A percentile compares a stretch with the other conserved stretches of the same genome.
These are phyloP conservation scores for Emydocephalus ijimae DNA, from an alignment of 2,113 vertebrate species.

Conservation along the genomic window DNA sequence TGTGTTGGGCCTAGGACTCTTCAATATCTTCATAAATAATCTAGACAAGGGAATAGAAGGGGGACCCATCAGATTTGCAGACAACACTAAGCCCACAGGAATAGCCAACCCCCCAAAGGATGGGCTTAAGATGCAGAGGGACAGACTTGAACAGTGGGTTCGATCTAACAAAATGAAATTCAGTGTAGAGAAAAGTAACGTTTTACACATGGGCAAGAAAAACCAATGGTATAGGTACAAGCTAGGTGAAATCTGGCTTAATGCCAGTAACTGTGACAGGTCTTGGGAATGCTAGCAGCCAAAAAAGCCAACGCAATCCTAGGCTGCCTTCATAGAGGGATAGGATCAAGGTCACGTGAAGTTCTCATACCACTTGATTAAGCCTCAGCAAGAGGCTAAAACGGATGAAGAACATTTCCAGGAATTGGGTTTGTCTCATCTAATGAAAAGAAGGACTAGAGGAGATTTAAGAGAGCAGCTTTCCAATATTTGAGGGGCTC, in stretches of 20 bases:
- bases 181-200: neutral
- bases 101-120: neutral
- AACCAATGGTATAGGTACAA: neutral
- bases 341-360: neutral
- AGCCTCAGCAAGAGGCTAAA: neutral
- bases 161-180: neutral
- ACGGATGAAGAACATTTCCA: neutral
- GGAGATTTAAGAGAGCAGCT: too few relatives aligned
- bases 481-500: too few relatives aligned
- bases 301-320: neutral
- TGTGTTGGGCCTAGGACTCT: neutral
- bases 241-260: neutral
- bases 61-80: neutral
- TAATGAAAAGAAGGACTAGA: too few relatives aligned
- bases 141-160: neutral
- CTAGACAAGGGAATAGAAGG: neutral
- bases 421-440: neutral
- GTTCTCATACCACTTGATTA: neutral
- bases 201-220: neutral
- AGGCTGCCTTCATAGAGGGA: neutral
- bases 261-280: neutral
- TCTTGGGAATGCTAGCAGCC: neutral
- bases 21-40: neutral
- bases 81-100: neutral
- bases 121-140: neutral